These are phyloP conservation scores for Syngnathus scovelli DNA, from an alignment of 2,113 vertebrate species.

Conservation along the genomic window DNA sequence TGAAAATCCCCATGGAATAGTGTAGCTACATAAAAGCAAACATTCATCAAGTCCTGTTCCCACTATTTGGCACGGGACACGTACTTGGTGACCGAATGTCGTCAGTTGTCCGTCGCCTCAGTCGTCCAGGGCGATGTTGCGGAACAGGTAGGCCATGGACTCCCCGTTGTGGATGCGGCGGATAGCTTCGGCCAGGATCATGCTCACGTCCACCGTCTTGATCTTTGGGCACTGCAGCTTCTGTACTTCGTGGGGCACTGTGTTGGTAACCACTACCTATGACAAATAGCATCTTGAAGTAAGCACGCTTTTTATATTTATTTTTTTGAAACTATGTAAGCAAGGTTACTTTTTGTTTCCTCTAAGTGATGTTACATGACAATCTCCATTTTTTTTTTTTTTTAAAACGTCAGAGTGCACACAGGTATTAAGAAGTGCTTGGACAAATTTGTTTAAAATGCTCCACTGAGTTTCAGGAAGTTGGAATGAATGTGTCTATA, in stretches of 20 bases:
- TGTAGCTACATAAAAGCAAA: not conserved
- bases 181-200: slow-evolving; percentile 95
- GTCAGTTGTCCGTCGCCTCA: slow-evolving; percentile 51
- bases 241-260: slow-evolving; percentile 93
- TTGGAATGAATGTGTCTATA: no score
- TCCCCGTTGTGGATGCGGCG: slow-evolving; percentile 95
- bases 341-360: no score
- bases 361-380: no score
- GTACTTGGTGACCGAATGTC: slow-evolving; percentile 1
- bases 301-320: no score
- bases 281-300: not conserved
- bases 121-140: slow-evolving; percentile 94
- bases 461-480: no score
- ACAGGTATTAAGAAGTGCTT: no score
- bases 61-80: not conserved
- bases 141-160: slow-evolving; percentile 97
- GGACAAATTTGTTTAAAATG: no score
- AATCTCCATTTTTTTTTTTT: no score
- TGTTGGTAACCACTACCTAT: slow-evolving; percentile 97
- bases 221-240: slow-evolving; percentile 98
- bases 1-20: slow-evolving; percentile 7
- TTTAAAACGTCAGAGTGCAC: no score
- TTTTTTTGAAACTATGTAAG: no score
- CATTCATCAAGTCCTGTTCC: not conserved
- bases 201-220: slow-evolving; percentile 96